phyloP scores from a whole-genome alignment of 2,113 vertebrate species.

The Bos indicus region DNA sequence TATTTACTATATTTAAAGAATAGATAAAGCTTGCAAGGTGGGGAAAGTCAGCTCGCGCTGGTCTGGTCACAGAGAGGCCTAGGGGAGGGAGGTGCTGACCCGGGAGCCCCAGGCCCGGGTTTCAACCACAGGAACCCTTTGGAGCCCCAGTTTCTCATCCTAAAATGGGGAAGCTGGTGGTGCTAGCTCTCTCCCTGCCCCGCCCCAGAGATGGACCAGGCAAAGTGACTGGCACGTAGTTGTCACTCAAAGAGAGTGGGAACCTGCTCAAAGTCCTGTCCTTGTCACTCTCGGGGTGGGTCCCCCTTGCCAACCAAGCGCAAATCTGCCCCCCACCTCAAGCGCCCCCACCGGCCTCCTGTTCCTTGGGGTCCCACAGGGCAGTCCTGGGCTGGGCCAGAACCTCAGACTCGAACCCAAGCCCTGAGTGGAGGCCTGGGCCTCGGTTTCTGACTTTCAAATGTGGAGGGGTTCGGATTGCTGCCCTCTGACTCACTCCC shows the following conservation, averaged over 20 bases:
- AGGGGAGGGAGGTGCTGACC: background rate
- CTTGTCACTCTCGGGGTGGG: background rate
- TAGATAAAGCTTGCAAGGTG: background rate
- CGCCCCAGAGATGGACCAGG: background rate
- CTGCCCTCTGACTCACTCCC: background rate
- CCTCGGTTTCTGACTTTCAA: background rate
- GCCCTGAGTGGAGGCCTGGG: background rate
- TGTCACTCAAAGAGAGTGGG: background rate
- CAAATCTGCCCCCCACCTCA: background rate
- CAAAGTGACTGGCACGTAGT: background rate
- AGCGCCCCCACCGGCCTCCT: background rate
- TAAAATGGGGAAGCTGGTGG: background rate
- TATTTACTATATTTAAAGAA: background rate
- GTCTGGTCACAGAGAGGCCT: background rate
- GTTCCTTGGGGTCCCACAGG: background rate
- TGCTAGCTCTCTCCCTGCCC: background rate
- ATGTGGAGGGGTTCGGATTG: background rate
- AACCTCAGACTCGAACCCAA: background rate
- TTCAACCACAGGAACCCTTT: background rate
- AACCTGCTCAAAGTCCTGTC: background rate
- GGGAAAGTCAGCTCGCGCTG: background rate
- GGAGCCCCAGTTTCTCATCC: background rate
- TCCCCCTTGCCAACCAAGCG: background rate
- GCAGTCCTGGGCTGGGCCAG: background rate
- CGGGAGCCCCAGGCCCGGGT: background rate